These are phyloP conservation scores for Teleogryllus oceanicus DNA, from an alignment of 2,888 invertebrate species.

Conservation along the genomic window DNA sequence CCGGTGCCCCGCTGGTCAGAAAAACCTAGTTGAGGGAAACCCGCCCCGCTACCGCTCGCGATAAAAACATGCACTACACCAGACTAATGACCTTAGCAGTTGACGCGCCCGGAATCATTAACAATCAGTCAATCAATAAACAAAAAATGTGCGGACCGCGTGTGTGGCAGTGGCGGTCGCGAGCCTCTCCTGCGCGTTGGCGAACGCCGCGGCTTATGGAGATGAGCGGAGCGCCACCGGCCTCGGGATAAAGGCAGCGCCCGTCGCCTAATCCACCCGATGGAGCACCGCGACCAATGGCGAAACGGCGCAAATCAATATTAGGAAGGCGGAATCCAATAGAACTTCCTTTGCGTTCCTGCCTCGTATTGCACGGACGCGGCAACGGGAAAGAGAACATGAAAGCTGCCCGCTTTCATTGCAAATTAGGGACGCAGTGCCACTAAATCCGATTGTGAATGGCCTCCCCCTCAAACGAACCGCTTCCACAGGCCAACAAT, in stretches of 20 bases:
- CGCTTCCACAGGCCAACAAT: no score
- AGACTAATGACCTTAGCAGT: no score
- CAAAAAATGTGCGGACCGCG: no score
- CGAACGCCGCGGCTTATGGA: not conserved
- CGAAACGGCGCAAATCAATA: not conserved
- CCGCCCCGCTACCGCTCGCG: no score
- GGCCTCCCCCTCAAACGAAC: not conserved
- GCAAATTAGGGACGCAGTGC: not conserved
- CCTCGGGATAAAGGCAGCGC: not conserved
- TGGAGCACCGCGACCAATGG: not conserved
- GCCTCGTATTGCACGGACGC: not conserved
- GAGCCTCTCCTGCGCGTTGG: no score
- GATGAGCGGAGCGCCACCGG: not conserved
- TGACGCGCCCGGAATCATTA: no score
- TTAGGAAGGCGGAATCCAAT: not conserved
- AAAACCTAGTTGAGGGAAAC: no score
- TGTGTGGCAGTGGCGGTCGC: no score
- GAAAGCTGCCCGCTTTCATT: not conserved
- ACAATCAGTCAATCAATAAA: no score
- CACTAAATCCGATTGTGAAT: not conserved
- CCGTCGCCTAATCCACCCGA: not conserved
- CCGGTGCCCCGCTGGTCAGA: no score
- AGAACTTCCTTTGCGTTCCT: not conserved
- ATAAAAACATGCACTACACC: no score
- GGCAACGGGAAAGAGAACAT: not conserved